phyloP scores from a whole-genome alignment of 1,140 invertebrate genomes.

The Polypedilum vanderplanki region DNA sequence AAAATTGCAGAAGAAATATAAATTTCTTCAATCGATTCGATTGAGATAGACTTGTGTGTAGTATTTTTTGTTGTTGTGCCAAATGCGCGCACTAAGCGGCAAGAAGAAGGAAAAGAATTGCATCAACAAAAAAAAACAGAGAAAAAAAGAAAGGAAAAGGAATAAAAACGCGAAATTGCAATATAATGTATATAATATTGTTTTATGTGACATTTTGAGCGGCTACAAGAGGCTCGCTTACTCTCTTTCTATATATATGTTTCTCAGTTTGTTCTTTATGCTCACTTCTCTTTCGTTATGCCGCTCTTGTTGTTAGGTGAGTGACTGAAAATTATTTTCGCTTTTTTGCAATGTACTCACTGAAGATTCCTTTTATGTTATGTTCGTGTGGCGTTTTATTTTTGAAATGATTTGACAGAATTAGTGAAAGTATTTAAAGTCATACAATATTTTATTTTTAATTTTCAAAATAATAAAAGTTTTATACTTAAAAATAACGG shows the following conservation, averaged over 20 bases:
- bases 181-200: slow-evolving; percentile 20
- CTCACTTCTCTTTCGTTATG: not conserved
- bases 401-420: not conserved
- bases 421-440: not conserved
- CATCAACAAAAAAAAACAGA: not conserved
- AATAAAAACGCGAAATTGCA: slow-evolving; percentile 8
- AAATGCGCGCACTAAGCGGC: not conserved
- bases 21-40: slow-evolving; percentile 16
- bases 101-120: not conserved
- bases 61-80: not conserved
- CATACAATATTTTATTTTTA: no score
- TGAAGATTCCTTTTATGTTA: no score
- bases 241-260: not conserved
- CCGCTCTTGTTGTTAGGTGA: not conserved
- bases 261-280: slow-evolving; percentile 3
- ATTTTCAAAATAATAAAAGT: no score
- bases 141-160: not conserved
- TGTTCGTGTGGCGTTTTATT: not conserved
- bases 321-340: not conserved
- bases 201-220: slow-evolving; percentile 12
- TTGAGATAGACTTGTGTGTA: not conserved
- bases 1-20: slow-evolving; percentile 18
- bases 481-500: no score
- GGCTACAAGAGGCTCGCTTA: not conserved
- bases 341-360: no score